phyloP scores from a whole-genome alignment of 2,888 invertebrate genomes.

The Spisula solida region DNA sequence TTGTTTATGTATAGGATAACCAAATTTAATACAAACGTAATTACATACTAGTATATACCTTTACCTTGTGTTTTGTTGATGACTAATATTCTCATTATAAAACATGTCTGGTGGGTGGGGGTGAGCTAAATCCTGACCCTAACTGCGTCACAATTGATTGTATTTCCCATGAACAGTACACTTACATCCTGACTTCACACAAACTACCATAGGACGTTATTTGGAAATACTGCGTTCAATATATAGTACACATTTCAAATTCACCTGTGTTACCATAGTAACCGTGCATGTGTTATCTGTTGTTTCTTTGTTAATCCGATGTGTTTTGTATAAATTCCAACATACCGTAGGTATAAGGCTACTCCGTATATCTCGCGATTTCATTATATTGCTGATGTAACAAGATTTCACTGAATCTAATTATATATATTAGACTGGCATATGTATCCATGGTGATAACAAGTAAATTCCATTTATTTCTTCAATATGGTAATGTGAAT shows the following conservation, averaged over 20 bases:
- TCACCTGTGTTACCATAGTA: neutral
- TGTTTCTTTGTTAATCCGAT: neutral
- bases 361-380: neutral
- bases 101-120: neutral
- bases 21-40: slow-evolving; percentile 3
- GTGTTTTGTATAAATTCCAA: neutral
- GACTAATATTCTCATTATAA: neutral
- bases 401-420: neutral
- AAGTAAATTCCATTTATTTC: slow-evolving; percentile 5
- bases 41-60: slow-evolving; percentile 19
- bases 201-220: neutral
- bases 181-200: neutral
- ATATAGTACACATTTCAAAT: neutral
- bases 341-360: neutral
- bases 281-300: neutral
- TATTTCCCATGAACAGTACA: neutral
- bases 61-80: neutral
- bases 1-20: too few relatives aligned
- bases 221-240: neutral
- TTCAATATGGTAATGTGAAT: neutral
- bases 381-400: neutral
- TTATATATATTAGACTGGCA: neutral
- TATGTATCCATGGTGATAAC: neutral
- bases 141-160: neutral
- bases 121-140: neutral